phyloP scores from a whole-genome alignment of 2,113 vertebrate species.

The Ornithorhynchus anatinus region DNA sequence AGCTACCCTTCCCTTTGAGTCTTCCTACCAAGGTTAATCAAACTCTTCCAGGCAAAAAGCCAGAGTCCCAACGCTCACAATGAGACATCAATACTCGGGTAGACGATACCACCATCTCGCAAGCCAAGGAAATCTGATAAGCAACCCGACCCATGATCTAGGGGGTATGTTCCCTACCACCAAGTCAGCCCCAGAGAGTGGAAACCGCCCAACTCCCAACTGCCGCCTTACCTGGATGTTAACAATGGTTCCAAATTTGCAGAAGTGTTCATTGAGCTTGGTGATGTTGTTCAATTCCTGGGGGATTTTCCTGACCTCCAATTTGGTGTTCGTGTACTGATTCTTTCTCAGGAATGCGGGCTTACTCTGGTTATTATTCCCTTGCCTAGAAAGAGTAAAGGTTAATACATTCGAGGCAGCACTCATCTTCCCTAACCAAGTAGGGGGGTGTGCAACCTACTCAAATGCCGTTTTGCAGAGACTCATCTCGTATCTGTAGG shows the following conservation, averaged over 20 bases:
- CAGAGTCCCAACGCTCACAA: too few species aligned
- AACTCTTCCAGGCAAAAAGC: too few species aligned
- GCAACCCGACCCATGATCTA: too few species aligned
- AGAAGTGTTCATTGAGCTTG: slow-evolving; percentile 96
- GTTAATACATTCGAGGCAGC: slow-evolving; percentile 21
- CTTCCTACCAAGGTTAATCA: too few species aligned
- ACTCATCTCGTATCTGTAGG: neutral
- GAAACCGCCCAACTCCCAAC: neutral
- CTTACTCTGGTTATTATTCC: slow-evolving; percentile 90
- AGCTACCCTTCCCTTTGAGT: too few species aligned
- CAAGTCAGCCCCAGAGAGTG: neutral
- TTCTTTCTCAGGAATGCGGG: slow-evolving; percentile 86
- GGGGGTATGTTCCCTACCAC: neutral
- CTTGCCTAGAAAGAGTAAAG: slow-evolving; percentile 72
- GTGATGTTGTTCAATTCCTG: slow-evolving; percentile 95
- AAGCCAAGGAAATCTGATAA: too few species aligned
- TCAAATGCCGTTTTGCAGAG: neutral
- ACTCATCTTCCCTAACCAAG: neutral
- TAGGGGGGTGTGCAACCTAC: too few species aligned
- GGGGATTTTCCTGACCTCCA: slow-evolving; percentile 95
- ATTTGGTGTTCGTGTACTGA: slow-evolving; percentile 91
- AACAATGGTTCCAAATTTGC: slow-evolving; percentile 97
- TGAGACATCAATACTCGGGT: too few species aligned
- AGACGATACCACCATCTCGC: too few species aligned
- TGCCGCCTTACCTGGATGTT: slow-evolving; percentile 89